phyloP scores from a whole-genome alignment of 2,113 vertebrate genomes.

The Chaenocephalus aceratus region DNA sequence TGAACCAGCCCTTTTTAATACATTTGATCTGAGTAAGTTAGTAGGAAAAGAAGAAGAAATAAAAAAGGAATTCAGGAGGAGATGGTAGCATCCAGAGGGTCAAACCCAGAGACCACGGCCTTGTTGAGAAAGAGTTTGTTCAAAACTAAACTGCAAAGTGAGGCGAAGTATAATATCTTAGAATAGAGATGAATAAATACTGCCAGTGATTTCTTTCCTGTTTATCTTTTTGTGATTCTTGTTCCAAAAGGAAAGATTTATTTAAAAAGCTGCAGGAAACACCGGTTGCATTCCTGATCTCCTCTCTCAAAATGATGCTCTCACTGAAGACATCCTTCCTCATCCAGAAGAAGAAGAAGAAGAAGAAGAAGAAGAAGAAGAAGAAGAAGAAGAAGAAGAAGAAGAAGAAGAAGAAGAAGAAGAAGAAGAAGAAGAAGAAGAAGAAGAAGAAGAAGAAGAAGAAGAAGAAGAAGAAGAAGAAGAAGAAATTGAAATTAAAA shows the following conservation, averaged over 20 bases:
- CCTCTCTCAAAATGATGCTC: not conserved
- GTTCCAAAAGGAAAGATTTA: slow-evolving; percentile 37
- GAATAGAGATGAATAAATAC: not conserved
- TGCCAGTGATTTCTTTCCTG: slow-evolving; percentile 7
- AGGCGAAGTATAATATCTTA: slow-evolving; percentile 6
- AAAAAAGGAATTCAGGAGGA: too few species aligned
- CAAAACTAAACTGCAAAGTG: slow-evolving; percentile 8
- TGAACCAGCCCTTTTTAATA: too few species aligned
- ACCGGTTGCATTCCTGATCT: slow-evolving; percentile 5
- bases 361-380: not conserved
- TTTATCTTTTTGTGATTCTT: slow-evolving; percentile 17
- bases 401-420: not conserved
- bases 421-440: not conserved
- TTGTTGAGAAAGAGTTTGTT: not conserved
- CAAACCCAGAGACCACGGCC: too few species aligned
- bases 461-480: not conserved
- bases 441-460: too few species aligned
- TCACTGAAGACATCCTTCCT: not conserved
- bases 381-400: too few species aligned
- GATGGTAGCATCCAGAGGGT: too few species aligned
- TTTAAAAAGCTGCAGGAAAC: slow-evolving; percentile 48
- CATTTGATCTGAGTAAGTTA: too few species aligned
- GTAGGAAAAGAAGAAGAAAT: too few species aligned
- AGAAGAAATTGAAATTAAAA: too few species aligned
- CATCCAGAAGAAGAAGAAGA: not conserved